Conservation (phyloP, 1,140 invertebrate species). For the Dendrolimus kikuchii region DNA sequence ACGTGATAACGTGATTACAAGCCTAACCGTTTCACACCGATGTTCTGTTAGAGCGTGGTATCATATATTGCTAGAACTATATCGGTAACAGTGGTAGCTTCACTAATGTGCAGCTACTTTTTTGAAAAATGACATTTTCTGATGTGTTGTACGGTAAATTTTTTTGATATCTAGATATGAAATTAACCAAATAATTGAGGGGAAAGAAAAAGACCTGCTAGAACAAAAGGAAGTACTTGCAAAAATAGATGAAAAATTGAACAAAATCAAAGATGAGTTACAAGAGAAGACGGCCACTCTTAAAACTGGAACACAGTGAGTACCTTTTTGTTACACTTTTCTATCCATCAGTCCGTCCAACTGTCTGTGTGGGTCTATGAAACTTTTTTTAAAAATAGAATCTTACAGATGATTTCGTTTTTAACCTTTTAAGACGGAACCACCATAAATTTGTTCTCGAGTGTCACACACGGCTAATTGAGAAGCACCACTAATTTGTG, state of each 20-base stretch:
- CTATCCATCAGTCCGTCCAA: no score
- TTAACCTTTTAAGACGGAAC: no score
- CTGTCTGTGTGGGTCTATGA: neutral
- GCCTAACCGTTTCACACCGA: no score
- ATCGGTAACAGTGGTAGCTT: no score
- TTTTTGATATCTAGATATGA: slow-evolving; percentile 44
- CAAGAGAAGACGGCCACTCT: slow-evolving; percentile 73
- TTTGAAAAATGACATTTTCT: neutral
- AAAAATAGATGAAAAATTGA: slow-evolving; percentile 71
- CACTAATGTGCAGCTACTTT: no score
- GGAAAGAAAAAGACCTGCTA: slow-evolving; percentile 64
- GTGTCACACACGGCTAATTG: no score
- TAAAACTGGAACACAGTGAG: slow-evolving; percentile 73
- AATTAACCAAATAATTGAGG: slow-evolving; percentile 70
- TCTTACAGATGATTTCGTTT: neutral
- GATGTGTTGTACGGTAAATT: no score
- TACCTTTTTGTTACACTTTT: slow-evolving; percentile 13
- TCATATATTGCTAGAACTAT: no score
- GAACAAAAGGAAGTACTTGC: slow-evolving; percentile 71
- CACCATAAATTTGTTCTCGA: no score
- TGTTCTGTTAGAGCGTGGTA: no score
- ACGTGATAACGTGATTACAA: no score
- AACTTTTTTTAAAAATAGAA: neutral
- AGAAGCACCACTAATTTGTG: no score
- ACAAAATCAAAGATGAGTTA: slow-evolving; percentile 71